Conservation (phyloP, 1,140 invertebrate genomes). For the Saxidomus purpurata region DNA sequence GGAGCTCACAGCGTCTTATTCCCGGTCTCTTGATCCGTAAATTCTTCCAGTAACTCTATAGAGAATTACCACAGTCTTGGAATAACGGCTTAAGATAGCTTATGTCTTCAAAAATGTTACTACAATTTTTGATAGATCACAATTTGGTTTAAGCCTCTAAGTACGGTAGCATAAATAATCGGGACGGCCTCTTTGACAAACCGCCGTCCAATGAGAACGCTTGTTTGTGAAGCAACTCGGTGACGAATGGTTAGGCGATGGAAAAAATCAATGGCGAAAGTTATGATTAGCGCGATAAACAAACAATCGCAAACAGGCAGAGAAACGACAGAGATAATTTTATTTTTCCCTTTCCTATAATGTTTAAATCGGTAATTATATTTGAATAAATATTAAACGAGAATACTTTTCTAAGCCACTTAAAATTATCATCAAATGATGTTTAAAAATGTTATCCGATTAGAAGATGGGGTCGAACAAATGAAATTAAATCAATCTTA, state of each 20-base stretch:
- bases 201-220: conserved; percentile 48
- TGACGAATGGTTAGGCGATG: conserved; percentile 18
- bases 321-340: neutral
- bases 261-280: conserved; percentile 30
- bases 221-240: neutral
- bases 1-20: conserved; percentile 54
- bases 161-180: conserved; percentile 66
- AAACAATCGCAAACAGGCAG: neutral
- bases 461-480: conserved; percentile 49
- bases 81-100: conserved; percentile 63
- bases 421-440: conserved; percentile 56
- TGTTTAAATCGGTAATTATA: neutral
- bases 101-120: conserved; percentile 70
- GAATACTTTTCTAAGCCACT: conserved; percentile 41
- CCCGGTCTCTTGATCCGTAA: conserved; percentile 37
- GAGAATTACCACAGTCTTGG: conserved; percentile 55
- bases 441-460: conserved; percentile 63
- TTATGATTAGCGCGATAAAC: conserved; percentile 32
- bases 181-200: conserved; percentile 40
- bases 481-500: conserved; percentile 45
- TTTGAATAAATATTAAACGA: conserved; percentile 57
- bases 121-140: conserved; percentile 67
- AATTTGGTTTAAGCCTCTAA: conserved; percentile 59
- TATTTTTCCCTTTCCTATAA: neutral
- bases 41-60: conserved; percentile 51